Evolutionary conservation across 2,888 invertebrate genomes (phyloP).

Genomic region (Dynastes hyllus): DNA sequence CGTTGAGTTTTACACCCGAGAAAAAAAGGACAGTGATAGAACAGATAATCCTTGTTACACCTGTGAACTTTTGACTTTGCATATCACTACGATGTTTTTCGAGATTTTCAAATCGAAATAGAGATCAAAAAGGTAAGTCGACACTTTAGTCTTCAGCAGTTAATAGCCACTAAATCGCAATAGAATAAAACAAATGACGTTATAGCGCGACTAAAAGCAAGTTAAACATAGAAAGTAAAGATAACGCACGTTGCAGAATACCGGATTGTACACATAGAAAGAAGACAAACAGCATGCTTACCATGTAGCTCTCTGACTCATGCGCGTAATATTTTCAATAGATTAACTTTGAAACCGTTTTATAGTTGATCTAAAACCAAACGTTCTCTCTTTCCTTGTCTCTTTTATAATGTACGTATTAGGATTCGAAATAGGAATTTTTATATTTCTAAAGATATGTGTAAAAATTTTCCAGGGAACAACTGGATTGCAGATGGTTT

Average conservation of each 20-base stretch:
- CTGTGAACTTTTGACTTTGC: slow-evolving; percentile 16
- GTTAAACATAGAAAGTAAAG: slow-evolving; percentile 2
- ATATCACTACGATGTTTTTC: background rate
- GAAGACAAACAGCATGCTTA: background rate
- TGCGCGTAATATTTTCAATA: slow-evolving; percentile 20
- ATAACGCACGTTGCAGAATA: slow-evolving; percentile 1
- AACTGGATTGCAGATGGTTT: no score
- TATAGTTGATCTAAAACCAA: background rate
- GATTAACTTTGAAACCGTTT: slow-evolving; percentile 5
- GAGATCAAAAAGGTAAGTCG: no score
- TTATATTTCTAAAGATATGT: no score
- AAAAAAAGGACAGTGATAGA: background rate
- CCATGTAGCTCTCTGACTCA: slow-evolving; percentile 13
- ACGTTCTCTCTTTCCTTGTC: no score
- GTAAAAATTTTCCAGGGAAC: no score
- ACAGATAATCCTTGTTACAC: background rate
- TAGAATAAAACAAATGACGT: no score
- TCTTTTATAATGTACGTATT: no score
- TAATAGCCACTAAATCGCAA: no score
- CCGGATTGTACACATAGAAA: background rate
- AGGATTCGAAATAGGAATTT: no score
- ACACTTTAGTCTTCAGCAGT: no score
- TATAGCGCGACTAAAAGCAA: background rate
- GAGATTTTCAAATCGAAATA: background rate
- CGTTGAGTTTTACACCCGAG: no score